Conservation (phyloP, 2,113 vertebrate genomes). For the Mesitornis unicolor region DNA sequence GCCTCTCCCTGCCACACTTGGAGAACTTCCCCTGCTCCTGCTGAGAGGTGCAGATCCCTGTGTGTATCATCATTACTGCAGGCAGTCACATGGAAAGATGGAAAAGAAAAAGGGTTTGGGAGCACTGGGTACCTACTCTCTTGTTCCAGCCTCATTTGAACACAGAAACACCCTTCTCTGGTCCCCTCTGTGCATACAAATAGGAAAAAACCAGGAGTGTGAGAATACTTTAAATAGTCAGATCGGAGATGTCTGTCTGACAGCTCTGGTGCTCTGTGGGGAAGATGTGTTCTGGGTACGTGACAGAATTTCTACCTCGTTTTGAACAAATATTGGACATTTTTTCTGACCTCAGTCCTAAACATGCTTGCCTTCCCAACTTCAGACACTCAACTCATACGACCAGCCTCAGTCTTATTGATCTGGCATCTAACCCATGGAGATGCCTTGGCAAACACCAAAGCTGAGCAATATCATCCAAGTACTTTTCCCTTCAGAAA, state of each 20-base stretch:
- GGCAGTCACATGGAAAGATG: neutral
- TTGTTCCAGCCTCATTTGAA: neutral
- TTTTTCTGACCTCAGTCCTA: neutral
- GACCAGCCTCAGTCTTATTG: neutral
- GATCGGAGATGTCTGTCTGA: neutral
- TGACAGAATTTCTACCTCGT: neutral
- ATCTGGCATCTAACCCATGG: neutral
- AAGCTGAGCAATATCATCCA: neutral
- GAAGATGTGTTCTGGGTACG: neutral
- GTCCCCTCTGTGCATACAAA: neutral
- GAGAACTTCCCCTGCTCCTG: neutral
- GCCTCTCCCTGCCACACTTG: neutral
- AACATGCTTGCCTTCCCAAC: neutral
- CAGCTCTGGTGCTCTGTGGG: fast-evolving
- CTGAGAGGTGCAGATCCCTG: neutral
- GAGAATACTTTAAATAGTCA: neutral
- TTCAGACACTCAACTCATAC: neutral
- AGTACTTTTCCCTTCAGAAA: neutral
- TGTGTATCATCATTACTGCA: neutral
- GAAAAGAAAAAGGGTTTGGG: neutral
- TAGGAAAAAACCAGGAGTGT: neutral
- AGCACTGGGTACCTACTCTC: neutral
- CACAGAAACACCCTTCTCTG: neutral
- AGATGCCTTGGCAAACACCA: neutral
- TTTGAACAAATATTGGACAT: neutral